Base-by-base conservation (phyloP, 2,888 invertebrate genomes). In the Aphodius sticticus region DNA sequence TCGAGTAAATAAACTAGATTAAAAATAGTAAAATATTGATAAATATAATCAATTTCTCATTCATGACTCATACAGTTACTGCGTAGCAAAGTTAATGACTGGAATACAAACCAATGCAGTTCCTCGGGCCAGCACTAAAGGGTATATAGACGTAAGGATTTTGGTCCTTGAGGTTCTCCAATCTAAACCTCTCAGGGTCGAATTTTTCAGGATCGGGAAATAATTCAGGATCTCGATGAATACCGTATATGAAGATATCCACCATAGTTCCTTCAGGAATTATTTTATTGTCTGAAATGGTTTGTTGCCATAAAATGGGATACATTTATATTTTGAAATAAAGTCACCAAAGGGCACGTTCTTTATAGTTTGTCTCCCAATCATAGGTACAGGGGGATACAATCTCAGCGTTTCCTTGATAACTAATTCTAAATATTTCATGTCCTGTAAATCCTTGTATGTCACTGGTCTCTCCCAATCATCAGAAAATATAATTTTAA, bases 161-260 rank as follows among this genome's bases (percentile, higher is more conserved):
- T 77, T 86, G 81, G 3, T 80, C 81, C 70, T 79, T 82, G 0
- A 78, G 81, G 69, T 87, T 88, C 77, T 87, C 86, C 0, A 86
- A 85, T n/a, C 85, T 81, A 81, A 88, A 88, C 79, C 88, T 82
- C 26, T 88, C 87, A 0, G 88, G 88, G 81, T 88, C 86, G 75
- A 87, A 88, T 76, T 83, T 85, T 16, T 85, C 81, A 6, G 91
- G 90, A 76, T 91, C 84, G 6, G 89, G 87, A 84, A 89, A 91
- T 36, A 88, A 82, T 2, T 86, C 85, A 0, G 89, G 88, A 84
- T 90, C 88, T n/a, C 89, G 88, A 82, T 91, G 90, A 1, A 89
- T 69, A 4, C 77, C 80, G 69, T 77, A 82, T 9, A 78, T 69
- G 69, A 77, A 80, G 74, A 78, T 38, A 16, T 69, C 70, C 9